Percentiles rank a stretch among this genome's conserved stretches.
phyloP scores from a whole-genome alignment of 1,140 invertebrate species.

The Oscheius sp. region DNA sequence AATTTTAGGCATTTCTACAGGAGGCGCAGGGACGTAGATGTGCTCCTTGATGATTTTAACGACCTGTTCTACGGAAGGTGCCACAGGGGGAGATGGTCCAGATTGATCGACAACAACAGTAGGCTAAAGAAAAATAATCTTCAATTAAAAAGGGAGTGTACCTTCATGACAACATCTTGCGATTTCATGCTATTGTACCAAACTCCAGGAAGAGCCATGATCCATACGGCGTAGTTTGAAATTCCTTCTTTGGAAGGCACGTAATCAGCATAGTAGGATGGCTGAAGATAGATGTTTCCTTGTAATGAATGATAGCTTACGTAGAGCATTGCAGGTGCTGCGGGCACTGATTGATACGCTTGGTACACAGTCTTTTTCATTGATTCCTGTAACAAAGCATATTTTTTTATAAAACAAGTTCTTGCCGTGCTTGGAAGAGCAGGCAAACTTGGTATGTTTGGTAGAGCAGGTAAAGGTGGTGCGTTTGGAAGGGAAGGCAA shows the following conservation, averaged over 20 bases:
- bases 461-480: no score
- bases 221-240: background rate
- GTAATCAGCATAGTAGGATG: background rate
- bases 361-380: no score
- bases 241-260: background rate
- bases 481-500: no score
- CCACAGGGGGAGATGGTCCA: no score
- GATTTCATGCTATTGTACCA: background rate
- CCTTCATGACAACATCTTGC: background rate
- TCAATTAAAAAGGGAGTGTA: background rate
- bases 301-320: no score
- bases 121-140: background rate
- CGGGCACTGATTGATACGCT: no score
- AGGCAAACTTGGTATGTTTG: no score
- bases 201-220: background rate
- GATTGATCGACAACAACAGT: background rate
- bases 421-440: background rate
- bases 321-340: no score
- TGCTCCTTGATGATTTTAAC: background rate
- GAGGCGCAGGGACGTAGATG: background rate
- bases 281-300: background rate
- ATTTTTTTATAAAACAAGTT: no score
- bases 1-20: background rate
- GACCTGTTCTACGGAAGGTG: background rate
- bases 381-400: no score